Conservation (phyloP, 2,797 vertebrate species). For the Gymnoscopelus microlampas region DNA sequence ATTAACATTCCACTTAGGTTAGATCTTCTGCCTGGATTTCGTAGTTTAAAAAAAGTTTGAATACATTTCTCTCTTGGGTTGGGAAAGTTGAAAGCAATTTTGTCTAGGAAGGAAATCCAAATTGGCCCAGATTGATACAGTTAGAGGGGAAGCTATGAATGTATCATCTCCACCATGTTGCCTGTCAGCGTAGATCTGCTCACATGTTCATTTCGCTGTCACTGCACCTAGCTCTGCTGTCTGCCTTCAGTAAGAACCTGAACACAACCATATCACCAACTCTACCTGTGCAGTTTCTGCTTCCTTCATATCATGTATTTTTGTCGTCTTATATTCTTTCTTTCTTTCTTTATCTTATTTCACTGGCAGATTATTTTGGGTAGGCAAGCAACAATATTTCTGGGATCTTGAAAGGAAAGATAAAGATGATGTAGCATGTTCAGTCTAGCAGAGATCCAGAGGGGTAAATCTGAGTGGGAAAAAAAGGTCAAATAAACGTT, state of each 20-base stretch:
- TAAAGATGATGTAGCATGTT: constrained; percentile 27
- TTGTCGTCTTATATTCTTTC: constrained; percentile 24
- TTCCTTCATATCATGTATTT: constrained; percentile 7
- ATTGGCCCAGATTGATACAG: constrained; percentile 12
- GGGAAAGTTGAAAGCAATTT: constrained; percentile 20
- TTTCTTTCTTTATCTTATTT: not conserved
- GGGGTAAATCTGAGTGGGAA: constrained; percentile 9
- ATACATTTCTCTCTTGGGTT: not conserved
- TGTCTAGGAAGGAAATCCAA: constrained; percentile 13
- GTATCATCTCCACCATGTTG: constrained; percentile 22
- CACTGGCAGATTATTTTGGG: not conserved
- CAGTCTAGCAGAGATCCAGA: constrained; percentile 4
- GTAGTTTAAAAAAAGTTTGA: not conserved
- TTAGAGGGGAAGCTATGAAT: constrained; percentile 20
- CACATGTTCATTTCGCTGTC: constrained; percentile 33
- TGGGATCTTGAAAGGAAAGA: not conserved
- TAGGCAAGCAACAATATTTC: not conserved
- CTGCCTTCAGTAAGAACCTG: constrained; percentile 55
- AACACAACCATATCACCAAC: constrained; percentile 60
- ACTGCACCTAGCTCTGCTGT: constrained; percentile 18
- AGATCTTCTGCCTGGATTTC: too few relatives aligned
- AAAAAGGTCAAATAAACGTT: constrained; percentile 13
- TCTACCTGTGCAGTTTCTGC: constrained; percentile 48
- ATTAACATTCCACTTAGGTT: too few relatives aligned
- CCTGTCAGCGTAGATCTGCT: constrained; percentile 49